These are phyloP conservation scores for Misgurnus mizolepis DNA, from an alignment of 2,113 vertebrate genomes.

Conservation along the genomic window DNA sequence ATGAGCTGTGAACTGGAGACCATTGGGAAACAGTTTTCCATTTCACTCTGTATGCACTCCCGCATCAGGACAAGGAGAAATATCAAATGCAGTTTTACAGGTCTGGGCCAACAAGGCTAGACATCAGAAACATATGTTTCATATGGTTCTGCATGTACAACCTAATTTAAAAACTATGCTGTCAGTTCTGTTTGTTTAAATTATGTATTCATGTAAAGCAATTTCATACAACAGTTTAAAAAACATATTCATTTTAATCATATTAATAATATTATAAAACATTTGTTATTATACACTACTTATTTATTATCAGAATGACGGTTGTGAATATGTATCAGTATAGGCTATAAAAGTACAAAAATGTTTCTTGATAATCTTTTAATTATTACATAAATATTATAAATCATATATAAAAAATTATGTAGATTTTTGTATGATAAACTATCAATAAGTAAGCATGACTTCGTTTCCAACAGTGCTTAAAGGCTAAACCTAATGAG, in stretches of 20 bases:
- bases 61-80: not conserved
- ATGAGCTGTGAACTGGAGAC: constrained; percentile 7
- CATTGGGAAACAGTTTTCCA: constrained; percentile 57
- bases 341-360: not conserved
- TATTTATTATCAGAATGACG: no score
- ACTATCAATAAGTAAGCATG: not conserved
- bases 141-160: no score
- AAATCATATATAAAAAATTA: not conserved
- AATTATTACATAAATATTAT: no score
- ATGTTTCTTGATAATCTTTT: not conserved
- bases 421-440: not conserved
- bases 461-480: not conserved
- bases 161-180: not conserved
- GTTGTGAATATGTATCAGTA: not conserved
- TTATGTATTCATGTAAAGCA: not conserved
- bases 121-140: not conserved
- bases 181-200: not conserved
- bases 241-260: not conserved
- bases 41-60: constrained; percentile 9
- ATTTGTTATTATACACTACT: not conserved
- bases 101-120: not conserved
- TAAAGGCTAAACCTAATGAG: not conserved
- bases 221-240: no score
- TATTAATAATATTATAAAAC: not conserved
- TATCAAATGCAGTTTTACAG: not conserved